Percentiles rank a stretch among this genome's conserved stretches.
phyloP scores from a whole-genome alignment of 2,797 vertebrate species.

The Karalla daura region DNA sequence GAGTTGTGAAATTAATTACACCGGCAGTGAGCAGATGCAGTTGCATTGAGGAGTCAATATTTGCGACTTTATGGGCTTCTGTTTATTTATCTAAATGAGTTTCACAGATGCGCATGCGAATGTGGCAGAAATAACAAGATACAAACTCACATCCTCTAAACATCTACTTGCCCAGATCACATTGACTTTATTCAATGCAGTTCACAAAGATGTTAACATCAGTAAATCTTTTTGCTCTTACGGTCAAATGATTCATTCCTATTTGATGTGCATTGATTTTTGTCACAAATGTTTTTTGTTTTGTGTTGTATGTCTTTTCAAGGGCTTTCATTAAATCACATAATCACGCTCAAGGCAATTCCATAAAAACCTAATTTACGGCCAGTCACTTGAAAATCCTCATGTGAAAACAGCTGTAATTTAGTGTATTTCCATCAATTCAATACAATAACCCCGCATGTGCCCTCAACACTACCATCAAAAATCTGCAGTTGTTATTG shows the following conservation, averaged over 20 bases:
- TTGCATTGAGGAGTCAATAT: background rate
- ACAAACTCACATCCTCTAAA: background rate
- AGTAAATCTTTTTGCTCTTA: background rate
- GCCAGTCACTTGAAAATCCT: too few species aligned
- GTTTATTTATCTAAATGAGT: conserved; percentile 11
- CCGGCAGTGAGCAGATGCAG: background rate
- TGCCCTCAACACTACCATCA: too few species aligned
- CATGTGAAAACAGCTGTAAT: too few species aligned
- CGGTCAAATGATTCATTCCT: background rate
- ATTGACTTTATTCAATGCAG: background rate
- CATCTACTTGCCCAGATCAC: background rate
- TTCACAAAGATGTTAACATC: background rate
- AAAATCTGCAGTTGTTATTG: too few species aligned
- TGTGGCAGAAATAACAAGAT: background rate
- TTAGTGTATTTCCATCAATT: too few species aligned
- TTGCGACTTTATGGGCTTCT: background rate
- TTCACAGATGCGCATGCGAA: background rate
- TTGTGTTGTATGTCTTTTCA: background rate
- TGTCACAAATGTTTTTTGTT: background rate
- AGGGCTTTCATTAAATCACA: background rate
- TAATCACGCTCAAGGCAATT: background rate
- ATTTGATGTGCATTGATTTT: background rate
- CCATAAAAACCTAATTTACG: too few species aligned
- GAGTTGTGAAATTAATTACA: conserved; percentile 59
- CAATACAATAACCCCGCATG: too few species aligned